Evolutionary conservation across 1,140 invertebrate species (phyloP).

Genomic region (Drosophila setifemur): DNA sequence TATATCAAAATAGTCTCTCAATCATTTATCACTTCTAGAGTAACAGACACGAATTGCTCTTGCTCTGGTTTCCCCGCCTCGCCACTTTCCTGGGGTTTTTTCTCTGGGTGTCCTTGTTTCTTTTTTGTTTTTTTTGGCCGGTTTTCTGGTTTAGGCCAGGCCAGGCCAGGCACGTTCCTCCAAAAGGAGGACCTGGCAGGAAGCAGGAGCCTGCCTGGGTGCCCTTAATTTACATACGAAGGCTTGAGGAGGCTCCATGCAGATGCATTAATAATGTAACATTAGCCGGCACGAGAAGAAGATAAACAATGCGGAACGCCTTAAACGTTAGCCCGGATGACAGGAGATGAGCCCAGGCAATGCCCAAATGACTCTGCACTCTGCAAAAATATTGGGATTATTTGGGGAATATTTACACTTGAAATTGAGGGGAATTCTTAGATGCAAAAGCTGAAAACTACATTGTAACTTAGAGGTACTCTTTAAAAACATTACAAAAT

Average conservation of each 20-base stretch:
- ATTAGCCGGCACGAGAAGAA: slow-evolving; percentile 47
- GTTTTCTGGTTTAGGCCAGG: no score
- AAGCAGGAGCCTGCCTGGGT: neutral
- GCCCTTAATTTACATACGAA: slow-evolving; percentile 35
- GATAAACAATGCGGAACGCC: slow-evolving; percentile 46
- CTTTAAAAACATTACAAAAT: no score
- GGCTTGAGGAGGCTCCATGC: slow-evolving; percentile 42
- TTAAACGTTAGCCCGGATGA: slow-evolving; percentile 38
- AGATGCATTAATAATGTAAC: slow-evolving; percentile 76
- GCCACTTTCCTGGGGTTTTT: neutral
- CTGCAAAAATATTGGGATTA: neutral
- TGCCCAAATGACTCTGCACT: slow-evolving; percentile 2
- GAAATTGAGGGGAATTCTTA: no score
- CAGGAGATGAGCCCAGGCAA: slow-evolving; percentile 29
- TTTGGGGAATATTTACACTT: neutral
- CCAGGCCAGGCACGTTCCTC: slow-evolving; percentile 9
- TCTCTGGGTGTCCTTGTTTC: no score
- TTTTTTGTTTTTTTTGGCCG: neutral
- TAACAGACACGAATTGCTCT: slow-evolving; percentile 9
- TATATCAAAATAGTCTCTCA: slow-evolving; percentile 14
- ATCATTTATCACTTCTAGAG: slow-evolving; percentile 41
- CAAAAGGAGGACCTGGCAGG: neutral
- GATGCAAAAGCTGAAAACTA: no score
- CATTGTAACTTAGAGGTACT: no score
- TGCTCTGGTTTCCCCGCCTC: slow-evolving; percentile 2